Evolutionary conservation across 1,140 invertebrate genomes (phyloP), one percentile per base, ranked within the genome.

Genomic region (Asbolus verrucosus): DNA sequence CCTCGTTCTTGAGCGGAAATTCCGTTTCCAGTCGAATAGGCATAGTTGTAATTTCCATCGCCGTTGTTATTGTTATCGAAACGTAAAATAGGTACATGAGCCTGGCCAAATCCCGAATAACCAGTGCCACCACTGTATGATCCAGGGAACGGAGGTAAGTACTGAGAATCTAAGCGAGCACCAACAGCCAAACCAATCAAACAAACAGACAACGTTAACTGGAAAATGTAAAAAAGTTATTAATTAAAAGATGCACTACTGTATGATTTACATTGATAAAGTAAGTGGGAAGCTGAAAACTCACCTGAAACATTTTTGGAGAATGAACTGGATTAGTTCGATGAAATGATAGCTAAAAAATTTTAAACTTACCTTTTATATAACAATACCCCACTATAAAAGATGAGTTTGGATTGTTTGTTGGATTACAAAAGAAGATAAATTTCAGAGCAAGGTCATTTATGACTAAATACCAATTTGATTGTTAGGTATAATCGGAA

Each of bases 21-120:
- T 5, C 86, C 86, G 69, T 88, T 87, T 4, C 77, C 84, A 9
- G 84, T 86, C 73, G 87, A 85, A 73, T 82, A 88, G n/a, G 82
- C 82, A 76, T 84, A 85, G 71, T 84, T 83, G 78, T 84, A 85
- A 39, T 81, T 82, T 16, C 62, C 62, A 33, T 73, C 68, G 6
- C 16, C 39, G n/a, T 54, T 65, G 18, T 41, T 62, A n/a, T 50
- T 59, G 6, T 67, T 67, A 6, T 50, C 65, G 11, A 54, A 46
- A 11, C 63, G 63, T 6, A 41, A 6, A 61, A 87, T 86, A 0
- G 84, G 84, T 50, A 39, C 83, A 85, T 54, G 83, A 80, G 61
- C 71, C 21, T 50, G 43, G 9, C 59, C 33, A 19, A 38, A 50
- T n/a, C 43, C 43, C 9, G 33, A 36, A 27, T 13, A 50, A 13